Evolutionary conservation across 2,797 vertebrate genomes (phyloP), one percentile per base, ranked within the genome.

Genomic region (Emydoidea blandingii): DNA sequence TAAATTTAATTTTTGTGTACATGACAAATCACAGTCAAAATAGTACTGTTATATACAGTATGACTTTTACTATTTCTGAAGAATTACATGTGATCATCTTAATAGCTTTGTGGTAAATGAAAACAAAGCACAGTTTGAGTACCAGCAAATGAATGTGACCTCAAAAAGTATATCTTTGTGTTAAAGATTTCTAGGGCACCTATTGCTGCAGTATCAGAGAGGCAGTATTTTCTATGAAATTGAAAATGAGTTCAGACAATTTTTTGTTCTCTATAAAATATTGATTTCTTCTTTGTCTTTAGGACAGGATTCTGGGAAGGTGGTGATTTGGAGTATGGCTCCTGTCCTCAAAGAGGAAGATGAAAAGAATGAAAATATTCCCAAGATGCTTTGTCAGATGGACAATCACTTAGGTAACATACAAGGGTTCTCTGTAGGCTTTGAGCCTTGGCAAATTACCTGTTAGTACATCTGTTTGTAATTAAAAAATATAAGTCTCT

Each of bases 331-430:
- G 99, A 99, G 99, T 98, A 99, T 99, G 99, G 99, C 99, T 50
- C 99, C 99, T 54, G 99, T 99, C 96, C 98, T 99, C 95, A 98
- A 99, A 95, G 99, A 99, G 94, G 99, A 99, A 94, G 99, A 99
- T 44, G 99, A 99, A 98, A 99, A 99, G 98, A 99, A 99, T 52
- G 99, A 99, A 96, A 99, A 98, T 98, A 98, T 99, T 97, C 99
- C 99, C 98, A 99, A 99, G 98, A 99, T 99, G 99, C 99, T 99
- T 97, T 99, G 99, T 98, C 99, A 99, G 98, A 99, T 99, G 99
- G 99, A 99, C 99, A 99, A 99, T 99, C 99, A 99, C 97, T 98
- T 99, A 97, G 99, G 99, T 99, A 93, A 96, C 84, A 85, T 92
- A 96, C 86, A 87, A 95, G 95, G 94, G 95, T 85, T 91, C 85